Percentiles rank a stretch among this genome's conserved stretches.
Evolutionary conservation across 92 coral and sea anemone genomes (phyloP).

Genomic region (Montipora capitata): DNA sequence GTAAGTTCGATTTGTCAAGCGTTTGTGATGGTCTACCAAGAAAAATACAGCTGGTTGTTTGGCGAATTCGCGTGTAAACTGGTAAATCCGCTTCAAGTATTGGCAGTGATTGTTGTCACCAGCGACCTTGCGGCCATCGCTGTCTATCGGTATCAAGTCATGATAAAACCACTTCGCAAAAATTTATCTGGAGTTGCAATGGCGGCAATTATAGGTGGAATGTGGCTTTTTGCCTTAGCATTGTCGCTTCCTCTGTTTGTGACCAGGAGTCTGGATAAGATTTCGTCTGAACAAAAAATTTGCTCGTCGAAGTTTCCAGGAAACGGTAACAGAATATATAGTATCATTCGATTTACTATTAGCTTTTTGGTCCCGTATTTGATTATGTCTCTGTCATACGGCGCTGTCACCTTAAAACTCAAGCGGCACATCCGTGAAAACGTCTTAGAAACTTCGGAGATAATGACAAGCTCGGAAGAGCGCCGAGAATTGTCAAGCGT

Average conservation of each 20-base stretch:
- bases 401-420: slow-evolving; percentile 77
- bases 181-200: slow-evolving; percentile 6
- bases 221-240: slow-evolving; percentile 67
- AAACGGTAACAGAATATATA: not conserved
- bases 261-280: slow-evolving; percentile 6
- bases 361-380: slow-evolving; percentile 72
- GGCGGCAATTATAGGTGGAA: slow-evolving; percentile 39
- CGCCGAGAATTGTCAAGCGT: not conserved
- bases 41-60: slow-evolving; percentile 72
- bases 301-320: slow-evolving; percentile 29
- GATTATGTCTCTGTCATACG: slow-evolving; percentile 79
- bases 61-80: slow-evolving; percentile 80
- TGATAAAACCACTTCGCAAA: slow-evolving; percentile 13
- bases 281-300: slow-evolving; percentile 23
- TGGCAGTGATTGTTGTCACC: slow-evolving; percentile 80
- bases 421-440: slow-evolving; percentile 64
- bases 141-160: slow-evolving; percentile 55
- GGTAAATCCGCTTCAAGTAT: slow-evolving; percentile 74
- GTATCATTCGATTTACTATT: slow-evolving; percentile 58
- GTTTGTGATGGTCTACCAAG: slow-evolving; percentile 65
- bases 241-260: slow-evolving; percentile 63
- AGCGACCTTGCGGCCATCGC: slow-evolving; percentile 82
- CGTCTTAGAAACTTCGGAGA: slow-evolving; percentile 29
- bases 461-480: slow-evolving; percentile 26
- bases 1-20: slow-evolving; percentile 77